phyloP scores from a whole-genome alignment of 1,140 invertebrate species.

The Drosophila kohkoa region DNA sequence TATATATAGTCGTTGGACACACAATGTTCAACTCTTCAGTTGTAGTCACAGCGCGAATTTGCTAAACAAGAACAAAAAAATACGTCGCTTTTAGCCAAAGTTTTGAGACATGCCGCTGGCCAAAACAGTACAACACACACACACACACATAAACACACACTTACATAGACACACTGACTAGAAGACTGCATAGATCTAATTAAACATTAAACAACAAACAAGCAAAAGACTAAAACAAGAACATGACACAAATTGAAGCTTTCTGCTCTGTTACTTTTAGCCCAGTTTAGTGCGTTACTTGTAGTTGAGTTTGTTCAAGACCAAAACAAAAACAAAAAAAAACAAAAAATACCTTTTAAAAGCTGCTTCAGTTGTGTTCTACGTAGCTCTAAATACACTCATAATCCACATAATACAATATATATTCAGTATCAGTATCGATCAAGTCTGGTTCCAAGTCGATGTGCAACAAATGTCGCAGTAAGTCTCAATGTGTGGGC shows the following conservation, averaged over 20 bases:
- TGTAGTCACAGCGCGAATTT: conserved; percentile 28
- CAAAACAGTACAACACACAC: conserved; percentile 43
- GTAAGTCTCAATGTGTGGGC: conserved; percentile 69
- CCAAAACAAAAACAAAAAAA: conserved; percentile 18
- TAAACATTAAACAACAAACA: neutral
- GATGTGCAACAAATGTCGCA: conserved; percentile 52
- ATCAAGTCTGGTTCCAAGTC: conserved; percentile 46
- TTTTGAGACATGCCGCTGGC: conserved; percentile 33
- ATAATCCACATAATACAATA: conserved; percentile 46
- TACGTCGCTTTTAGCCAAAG: conserved; percentile 37
- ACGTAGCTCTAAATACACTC: conserved; percentile 56
- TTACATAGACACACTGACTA: conserved; percentile 19
- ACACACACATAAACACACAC: conserved; percentile 45
- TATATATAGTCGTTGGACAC: conserved; percentile 17
- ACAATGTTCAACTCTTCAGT: conserved; percentile 18
- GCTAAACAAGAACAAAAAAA: conserved; percentile 3
- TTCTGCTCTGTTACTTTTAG: conserved; percentile 73
- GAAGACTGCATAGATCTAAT: conserved; percentile 4
- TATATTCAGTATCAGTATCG: conserved; percentile 28
- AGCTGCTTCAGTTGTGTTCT: conserved; percentile 75
- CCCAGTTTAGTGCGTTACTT: conserved; percentile 72
- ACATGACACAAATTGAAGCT: conserved; percentile 56
- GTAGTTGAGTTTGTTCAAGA: conserved; percentile 76
- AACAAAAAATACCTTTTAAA: conserved; percentile 29
- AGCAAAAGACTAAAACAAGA: conserved; percentile 23